phyloP scores from a whole-genome alignment of 2,797 vertebrate species.

The Selene dorsalis region DNA sequence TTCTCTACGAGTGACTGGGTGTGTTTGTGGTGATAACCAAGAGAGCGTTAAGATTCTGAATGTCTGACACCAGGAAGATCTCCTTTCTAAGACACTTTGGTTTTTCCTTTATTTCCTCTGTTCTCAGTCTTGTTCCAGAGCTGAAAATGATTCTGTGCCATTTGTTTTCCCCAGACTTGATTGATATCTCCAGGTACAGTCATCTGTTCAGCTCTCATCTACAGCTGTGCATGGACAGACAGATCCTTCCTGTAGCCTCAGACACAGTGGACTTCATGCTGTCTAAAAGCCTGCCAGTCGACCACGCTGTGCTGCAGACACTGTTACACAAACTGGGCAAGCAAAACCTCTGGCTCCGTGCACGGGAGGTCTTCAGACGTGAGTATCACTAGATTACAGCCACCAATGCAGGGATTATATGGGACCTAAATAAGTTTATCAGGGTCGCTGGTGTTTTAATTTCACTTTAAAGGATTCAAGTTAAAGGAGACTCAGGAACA shows the following conservation, averaged over 20 bases:
- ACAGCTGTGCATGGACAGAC: constrained; percentile 86
- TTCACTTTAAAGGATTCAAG: not conserved
- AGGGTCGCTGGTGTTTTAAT: not conserved
- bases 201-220: constrained; percentile 89
- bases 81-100: too few species aligned
- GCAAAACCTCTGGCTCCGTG: constrained; percentile 90
- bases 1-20: too few species aligned
- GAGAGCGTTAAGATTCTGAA: too few species aligned
- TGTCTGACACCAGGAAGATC: too few species aligned
- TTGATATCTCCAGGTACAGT: constrained; percentile 82
- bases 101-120: not conserved
- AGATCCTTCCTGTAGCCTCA: constrained; percentile 86
- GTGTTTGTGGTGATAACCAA: too few species aligned
- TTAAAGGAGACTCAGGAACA: too few species aligned
- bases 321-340: constrained; percentile 92
- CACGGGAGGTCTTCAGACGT: constrained; percentile 92
- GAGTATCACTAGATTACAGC: constrained; percentile 70
- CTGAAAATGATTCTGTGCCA: not conserved
- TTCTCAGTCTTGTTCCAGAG: not conserved
- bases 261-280: constrained; percentile 91
- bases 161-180: constrained; percentile 73
- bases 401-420: not conserved
- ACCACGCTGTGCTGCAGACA: constrained; percentile 83
- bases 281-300: constrained; percentile 84
- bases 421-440: not conserved